Evolutionary conservation across 2,113 vertebrate species (phyloP), one percentile per base, ranked within the genome.

Genomic region (Puffinus mauretanicus): DNA sequence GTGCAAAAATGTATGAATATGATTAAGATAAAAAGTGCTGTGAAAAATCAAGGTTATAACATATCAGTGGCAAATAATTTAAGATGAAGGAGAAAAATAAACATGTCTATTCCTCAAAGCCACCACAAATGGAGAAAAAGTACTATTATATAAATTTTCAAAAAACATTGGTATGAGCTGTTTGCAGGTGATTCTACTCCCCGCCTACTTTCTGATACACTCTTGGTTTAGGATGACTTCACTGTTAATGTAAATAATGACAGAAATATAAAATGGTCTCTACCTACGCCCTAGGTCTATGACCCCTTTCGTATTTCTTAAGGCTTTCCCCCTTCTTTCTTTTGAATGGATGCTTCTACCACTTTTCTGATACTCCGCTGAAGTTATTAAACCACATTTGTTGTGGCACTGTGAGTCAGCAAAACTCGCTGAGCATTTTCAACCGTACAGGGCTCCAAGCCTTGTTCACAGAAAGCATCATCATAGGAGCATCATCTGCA

Each of bases 381-480:
- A 70, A 66, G 88, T 93, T 94, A 60, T 2, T 34, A 73, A 75
- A 34, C 55, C 0, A 5, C 40, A 2, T 75, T 84, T 70, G 44
- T 51, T 38, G 66, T 60, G 80, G 79, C 51, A 24, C 65, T 7
- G 64, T 95, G 96, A 96, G 86, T 97, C 96, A 97, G 93, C 94
- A 95, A 72, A 82, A 65, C 86, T 46, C 2, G 2, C 51, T 2
- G 42, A 92, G 90, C 75, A 21, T 61, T 75, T 91, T 34, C 57
- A 46, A 3, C 79, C 29, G 60, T n/a, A 9, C 38, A 13, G 52
- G 60, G 84, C 71, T 82, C 64, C 64, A 10, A 73, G 90, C 40
- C 52, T 36, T 44, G 13, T 29, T 82, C 47, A 49, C 19, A 38
- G 64, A 62, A 25, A 73, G 67, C 69, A 11, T 8, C 52, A 2